Conservation (phyloP, 1,140 invertebrate species). For the Anadara kagoshimensis region DNA sequence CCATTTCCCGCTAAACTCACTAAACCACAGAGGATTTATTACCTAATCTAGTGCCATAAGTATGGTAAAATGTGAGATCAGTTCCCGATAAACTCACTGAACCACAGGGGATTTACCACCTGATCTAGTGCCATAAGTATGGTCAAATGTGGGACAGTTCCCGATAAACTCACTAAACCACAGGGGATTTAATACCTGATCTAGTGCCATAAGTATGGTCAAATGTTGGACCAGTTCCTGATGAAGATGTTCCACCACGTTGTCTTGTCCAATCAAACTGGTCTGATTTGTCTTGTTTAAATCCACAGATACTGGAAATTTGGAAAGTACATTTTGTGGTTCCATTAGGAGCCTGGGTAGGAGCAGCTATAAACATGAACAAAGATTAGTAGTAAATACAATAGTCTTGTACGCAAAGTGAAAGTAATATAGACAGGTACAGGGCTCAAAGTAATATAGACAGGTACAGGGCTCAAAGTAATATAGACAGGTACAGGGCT, state of each 20-base stretch:
- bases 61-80: slow-evolving; percentile 60
- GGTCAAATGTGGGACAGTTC: slow-evolving; percentile 58
- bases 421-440: too few species aligned
- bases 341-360: slow-evolving; percentile 4
- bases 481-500: too few species aligned
- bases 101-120: too few species aligned
- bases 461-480: too few species aligned
- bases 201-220: slow-evolving; percentile 56
- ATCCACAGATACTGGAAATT: slow-evolving; percentile 48
- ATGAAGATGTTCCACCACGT: slow-evolving; percentile 45
- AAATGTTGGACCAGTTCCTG: slow-evolving; percentile 50
- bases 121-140: slow-evolving; percentile 45
- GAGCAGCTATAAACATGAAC: slow-evolving; percentile 1
- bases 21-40: too few species aligned
- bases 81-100: too few species aligned
- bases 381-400: too few species aligned
- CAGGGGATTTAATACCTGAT: background rate
- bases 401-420: too few species aligned
- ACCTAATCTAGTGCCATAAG: slow-evolving; percentile 32
- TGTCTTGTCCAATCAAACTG: slow-evolving; percentile 64
- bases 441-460: too few species aligned
- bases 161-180: slow-evolving; percentile 5
- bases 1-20: too few species aligned
- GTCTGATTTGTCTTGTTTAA: slow-evolving; percentile 46
- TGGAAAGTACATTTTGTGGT: slow-evolving; percentile 56